Evolutionary conservation across 1,140 invertebrate species (phyloP).

Genomic region (Magallana angulata): DNA sequence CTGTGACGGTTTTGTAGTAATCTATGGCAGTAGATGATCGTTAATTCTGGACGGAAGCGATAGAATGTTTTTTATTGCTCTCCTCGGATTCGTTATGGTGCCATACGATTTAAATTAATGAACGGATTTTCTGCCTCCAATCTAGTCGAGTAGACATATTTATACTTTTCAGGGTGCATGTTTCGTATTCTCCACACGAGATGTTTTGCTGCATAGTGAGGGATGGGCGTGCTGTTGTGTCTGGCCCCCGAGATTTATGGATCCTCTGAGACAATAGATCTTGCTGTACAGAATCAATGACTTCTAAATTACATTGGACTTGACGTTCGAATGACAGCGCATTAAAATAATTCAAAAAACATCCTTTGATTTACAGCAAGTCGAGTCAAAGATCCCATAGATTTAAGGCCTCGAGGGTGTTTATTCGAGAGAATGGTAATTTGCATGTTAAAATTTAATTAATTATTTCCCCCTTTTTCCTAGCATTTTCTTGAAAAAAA

Average conservation of each 20-base stretch:
- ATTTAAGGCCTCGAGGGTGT: background rate
- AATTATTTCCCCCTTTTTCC: background rate
- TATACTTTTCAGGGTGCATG: slow-evolving; percentile 20
- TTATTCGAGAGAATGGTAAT: slow-evolving; percentile 23
- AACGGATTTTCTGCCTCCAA: slow-evolving; percentile 22
- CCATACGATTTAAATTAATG: slow-evolving; percentile 34
- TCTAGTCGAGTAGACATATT: slow-evolving; percentile 19
- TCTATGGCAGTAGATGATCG: slow-evolving; percentile 37
- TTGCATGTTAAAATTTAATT: background rate
- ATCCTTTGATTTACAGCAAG: slow-evolving; percentile 13
- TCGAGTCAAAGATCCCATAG: background rate
- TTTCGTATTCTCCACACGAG: slow-evolving; percentile 2
- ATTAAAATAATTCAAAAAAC: slow-evolving; percentile 38
- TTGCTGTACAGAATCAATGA: slow-evolving; percentile 7
- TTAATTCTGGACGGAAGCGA: slow-evolving; percentile 35
- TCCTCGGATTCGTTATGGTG: slow-evolving; percentile 34
- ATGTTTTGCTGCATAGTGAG: slow-evolving; percentile 22
- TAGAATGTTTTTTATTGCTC: slow-evolving; percentile 32
- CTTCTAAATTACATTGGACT: slow-evolving; percentile 34
- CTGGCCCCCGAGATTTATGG: slow-evolving; percentile 20
- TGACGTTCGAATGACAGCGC: slow-evolving; percentile 25
- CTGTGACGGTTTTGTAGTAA: slow-evolving; percentile 21
- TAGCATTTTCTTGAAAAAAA: background rate
- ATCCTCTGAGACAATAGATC: slow-evolving; percentile 12
- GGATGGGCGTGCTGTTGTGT: slow-evolving; percentile 24